A percentile compares a stretch with the other conserved stretches of the same genome.
Conservation (phyloP, 2,797 vertebrate genomes). For the Brachyalestes nurse region DNA sequence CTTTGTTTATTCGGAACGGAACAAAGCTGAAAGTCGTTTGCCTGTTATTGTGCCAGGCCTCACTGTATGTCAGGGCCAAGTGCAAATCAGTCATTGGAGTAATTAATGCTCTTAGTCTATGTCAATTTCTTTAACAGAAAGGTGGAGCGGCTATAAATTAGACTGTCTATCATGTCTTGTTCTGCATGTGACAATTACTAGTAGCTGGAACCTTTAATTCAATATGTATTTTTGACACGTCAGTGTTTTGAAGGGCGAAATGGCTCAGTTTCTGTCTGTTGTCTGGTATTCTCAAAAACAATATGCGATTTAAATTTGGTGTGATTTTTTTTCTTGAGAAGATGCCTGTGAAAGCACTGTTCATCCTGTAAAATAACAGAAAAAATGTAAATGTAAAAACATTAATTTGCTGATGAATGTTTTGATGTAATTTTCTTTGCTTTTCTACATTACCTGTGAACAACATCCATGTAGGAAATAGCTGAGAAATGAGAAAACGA, state of each 20-base stretch:
- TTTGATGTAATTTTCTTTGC: too few species aligned
- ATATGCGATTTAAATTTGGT: too few species aligned
- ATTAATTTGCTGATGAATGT: too few species aligned
- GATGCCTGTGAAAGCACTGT: too few species aligned
- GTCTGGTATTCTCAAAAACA: background rate
- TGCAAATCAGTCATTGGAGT: slow-evolving; percentile 33
- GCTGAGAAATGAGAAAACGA: too few species aligned
- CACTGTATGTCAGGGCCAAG: slow-evolving; percentile 16
- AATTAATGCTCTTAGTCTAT: slow-evolving; percentile 40
- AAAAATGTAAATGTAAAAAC: too few species aligned
- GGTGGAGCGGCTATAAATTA: slow-evolving; percentile 13
- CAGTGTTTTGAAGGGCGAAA: background rate
- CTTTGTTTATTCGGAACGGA: background rate
- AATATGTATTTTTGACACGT: slow-evolving; percentile 9
- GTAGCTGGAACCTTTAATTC: slow-evolving; percentile 24
- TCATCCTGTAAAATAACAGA: too few species aligned
- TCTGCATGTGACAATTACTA: slow-evolving; percentile 19
- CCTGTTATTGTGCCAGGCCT: slow-evolving; percentile 30
- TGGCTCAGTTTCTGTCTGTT: background rate
- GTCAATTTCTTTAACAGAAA: slow-evolving; percentile 38
- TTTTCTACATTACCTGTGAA: too few species aligned
- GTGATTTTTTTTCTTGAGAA: too few species aligned
- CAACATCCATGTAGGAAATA: too few species aligned
- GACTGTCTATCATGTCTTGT: slow-evolving; percentile 16
- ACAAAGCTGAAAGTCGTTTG: slow-evolving; percentile 31